Conservation (phyloP, 2,888 invertebrate genomes). For the Sabellastarte sp. region DNA sequence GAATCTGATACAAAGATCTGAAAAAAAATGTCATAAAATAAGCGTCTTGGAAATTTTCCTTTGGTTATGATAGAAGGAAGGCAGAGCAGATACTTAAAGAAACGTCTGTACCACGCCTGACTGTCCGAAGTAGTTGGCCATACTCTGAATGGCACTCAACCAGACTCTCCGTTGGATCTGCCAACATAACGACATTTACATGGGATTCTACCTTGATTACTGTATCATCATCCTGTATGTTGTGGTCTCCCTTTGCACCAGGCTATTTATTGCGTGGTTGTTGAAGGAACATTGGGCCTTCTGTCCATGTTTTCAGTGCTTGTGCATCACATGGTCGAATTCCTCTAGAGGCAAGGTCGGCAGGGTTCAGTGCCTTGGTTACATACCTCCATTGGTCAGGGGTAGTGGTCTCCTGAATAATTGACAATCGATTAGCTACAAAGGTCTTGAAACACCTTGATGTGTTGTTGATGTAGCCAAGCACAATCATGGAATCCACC, state of each 20-base stretch:
- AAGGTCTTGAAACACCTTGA: slow-evolving; percentile 1
- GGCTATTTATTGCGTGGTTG: not conserved
- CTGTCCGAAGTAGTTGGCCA: not conserved
- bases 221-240: not conserved
- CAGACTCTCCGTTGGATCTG: not conserved
- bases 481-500: not conserved
- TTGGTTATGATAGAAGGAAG: no score
- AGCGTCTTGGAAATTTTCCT: no score
- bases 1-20: no score
- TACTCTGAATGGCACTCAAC: not conserved
- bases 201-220: not conserved
- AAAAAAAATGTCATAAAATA: no score
- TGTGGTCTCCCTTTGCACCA: not conserved
- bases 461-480: not conserved
- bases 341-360: not conserved
- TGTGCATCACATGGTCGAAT: not conserved
- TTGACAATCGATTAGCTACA: slow-evolving; percentile 1
- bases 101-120: not conserved
- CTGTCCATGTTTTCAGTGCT: not conserved
- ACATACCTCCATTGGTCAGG: not conserved
- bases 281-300: not conserved
- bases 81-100: not conserved
- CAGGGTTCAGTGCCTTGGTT: not conserved
- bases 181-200: not conserved
- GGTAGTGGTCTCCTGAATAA: not conserved